Evolutionary conservation across 2,113 vertebrate species (phyloP), one percentile per base, ranked within the genome.

Genomic region (Eudyptes chrysolophus): DNA sequence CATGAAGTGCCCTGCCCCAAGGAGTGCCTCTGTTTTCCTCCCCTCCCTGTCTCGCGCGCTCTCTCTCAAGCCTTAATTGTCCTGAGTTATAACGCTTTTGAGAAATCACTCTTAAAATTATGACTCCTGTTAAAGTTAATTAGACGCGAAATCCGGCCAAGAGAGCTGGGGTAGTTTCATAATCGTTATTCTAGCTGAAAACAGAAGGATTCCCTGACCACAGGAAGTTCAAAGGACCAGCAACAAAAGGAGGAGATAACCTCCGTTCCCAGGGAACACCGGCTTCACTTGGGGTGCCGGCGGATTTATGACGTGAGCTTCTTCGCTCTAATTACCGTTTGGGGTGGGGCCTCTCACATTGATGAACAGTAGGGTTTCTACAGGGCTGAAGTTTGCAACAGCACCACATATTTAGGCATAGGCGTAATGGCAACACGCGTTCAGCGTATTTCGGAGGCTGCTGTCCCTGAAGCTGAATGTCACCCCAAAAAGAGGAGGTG

Each of bases 1-100:
- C 89, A 92, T 80, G 75, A 84, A 62, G 90, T 71, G 97, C 97
- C 98, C 98, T 96, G 88, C 98, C 98, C 98, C 94, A 97, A 96
- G 98, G 98, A 76, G 97, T 83, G 96, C 95, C 95, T 94, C 92
- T 92, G 74, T 95, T 97, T 97, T 92, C 83, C 86, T 95, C 92
- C 87, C 93, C 92, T 84, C 80, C 94, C 89, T 94, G 92, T 93
- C 96, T 93, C 71, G 20, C 64, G 2, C 38, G 1, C 94, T 85
- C 42, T 82, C 96, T 98, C 90, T 95, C 94, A 97, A 93, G 93
- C 76, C 82, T 92, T 97, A 94, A 94, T 95, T 74, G 95, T 94
- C 89, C 89, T 87, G 75, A 94, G 83, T 65, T 96, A 91, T 52
- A 92, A 92, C 2, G 85, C 94, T 97, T 96, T 97, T 92, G 95